phyloP scores from a whole-genome alignment of 2,797 vertebrate species.

The Setipinna tenuifilis region DNA sequence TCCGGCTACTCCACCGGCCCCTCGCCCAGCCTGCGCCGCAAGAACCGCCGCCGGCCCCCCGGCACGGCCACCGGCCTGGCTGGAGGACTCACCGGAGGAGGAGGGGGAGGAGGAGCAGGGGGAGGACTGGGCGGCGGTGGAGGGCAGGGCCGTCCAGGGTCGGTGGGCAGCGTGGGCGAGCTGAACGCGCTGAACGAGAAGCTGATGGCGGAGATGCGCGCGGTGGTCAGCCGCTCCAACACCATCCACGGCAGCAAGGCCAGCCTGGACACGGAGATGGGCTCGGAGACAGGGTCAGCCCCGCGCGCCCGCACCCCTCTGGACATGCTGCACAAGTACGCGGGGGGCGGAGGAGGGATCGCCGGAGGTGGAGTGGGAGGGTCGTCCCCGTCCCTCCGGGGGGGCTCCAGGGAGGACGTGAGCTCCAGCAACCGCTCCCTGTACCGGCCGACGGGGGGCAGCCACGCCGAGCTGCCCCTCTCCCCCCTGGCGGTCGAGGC shows the following conservation, averaged over 20 bases:
- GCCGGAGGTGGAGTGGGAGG: constrained; percentile 13
- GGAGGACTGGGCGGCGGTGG: constrained; percentile 33
- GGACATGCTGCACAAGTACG: constrained; percentile 66
- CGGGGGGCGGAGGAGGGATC: constrained; percentile 34
- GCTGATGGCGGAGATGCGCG: constrained; percentile 80
- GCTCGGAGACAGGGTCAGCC: constrained; percentile 59
- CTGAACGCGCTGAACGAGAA: constrained; percentile 77
- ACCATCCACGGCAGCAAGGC: constrained; percentile 71
- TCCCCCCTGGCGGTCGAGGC: constrained; percentile 60
- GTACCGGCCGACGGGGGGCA: constrained; percentile 59
- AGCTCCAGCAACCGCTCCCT: constrained; percentile 72
- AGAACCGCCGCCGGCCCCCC: constrained; percentile 72
- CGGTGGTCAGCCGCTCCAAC: constrained; percentile 73
- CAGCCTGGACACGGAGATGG: constrained; percentile 71
- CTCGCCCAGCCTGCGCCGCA: constrained; percentile 79
- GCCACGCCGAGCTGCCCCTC: constrained; percentile 49
- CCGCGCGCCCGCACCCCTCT: constrained; percentile 69
- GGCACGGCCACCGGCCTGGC: constrained; percentile 58
- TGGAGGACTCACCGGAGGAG: constrained; percentile 50
- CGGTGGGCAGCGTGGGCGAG: constrained; percentile 76
- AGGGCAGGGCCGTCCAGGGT: constrained; percentile 71
- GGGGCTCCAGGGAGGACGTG: constrained; percentile 67
- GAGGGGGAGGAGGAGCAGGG: no score
- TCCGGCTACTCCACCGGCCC: constrained; percentile 83
- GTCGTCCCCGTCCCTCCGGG: constrained; percentile 17